Conservation (phyloP, 2,797 vertebrate genomes). For the Heterohyrax brucei region DNA sequence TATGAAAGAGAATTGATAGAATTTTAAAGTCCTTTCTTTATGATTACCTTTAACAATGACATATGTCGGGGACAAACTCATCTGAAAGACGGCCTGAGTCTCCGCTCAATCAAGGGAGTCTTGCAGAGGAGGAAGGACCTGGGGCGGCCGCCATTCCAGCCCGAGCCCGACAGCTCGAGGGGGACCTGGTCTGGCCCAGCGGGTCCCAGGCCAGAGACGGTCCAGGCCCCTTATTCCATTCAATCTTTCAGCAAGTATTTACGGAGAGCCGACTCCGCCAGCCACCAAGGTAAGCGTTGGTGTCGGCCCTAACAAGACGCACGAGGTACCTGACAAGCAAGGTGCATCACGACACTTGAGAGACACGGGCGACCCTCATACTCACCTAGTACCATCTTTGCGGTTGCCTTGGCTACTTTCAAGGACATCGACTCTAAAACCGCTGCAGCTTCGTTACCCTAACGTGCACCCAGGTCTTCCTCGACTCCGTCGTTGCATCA, state of each 20-base stretch:
- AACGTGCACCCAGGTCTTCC: neutral
- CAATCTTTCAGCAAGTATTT: neutral
- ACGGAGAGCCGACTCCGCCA: neutral
- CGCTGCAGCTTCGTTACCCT: neutral
- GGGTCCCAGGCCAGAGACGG: neutral
- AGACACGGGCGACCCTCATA: neutral
- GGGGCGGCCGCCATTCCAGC: neutral
- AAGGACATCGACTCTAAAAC: slow-evolving; percentile 66
- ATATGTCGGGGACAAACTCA: neutral
- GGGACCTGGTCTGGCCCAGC: too few species aligned
- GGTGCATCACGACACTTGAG: neutral
- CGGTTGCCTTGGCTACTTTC: slow-evolving; percentile 76
- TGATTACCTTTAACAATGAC: neutral
- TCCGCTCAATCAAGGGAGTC: fast-evolving
- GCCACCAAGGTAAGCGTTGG: neutral
- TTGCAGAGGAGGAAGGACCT: neutral
- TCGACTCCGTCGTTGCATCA: slow-evolving; percentile 78
- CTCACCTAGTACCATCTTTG: slow-evolving; percentile 86
- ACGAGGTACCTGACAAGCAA: neutral
- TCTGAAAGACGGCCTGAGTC: neutral
- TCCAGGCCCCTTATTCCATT: neutral
- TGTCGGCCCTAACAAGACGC: neutral
- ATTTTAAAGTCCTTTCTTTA: neutral
- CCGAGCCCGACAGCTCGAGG: fast-evolving
- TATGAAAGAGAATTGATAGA: neutral